Evolutionary conservation across 2,888 invertebrate genomes (phyloP), one percentile per base, ranked within the genome.

Genomic region (Sympetrum striolatum): DNA sequence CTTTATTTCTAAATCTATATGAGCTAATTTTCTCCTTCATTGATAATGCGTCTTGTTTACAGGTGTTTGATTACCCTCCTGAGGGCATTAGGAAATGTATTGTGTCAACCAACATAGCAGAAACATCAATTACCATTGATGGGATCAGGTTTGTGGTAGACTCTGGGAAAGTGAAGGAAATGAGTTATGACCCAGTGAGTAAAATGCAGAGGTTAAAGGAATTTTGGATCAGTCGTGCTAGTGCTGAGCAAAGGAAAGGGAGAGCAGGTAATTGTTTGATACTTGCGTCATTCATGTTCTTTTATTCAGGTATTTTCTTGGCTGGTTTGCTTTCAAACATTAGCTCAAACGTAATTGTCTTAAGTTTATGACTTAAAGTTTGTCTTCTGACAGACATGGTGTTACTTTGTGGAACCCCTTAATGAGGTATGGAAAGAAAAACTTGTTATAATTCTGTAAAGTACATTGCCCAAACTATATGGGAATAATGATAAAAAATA

Each of bases 111-210:
- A 99, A 99, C 93, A 99, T 99, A 91, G 99, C 99, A 0, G 99
- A 99, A 95, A 99, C 99, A 0, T 99, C 99, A 0, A 97, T 99
- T 5, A 99, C 99, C 0, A 99, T 99, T 90, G 99, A 99, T 93
- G 99, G 99, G 0, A 97, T 99, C 90, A 95, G 99, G 93, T 99
- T 99, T 94, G 99, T 99, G 0, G 96, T 98, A 0, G 99, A 99
- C 94, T 99, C 99, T 3, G 99, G 99, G 48, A 99, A 98, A 95
- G 98, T 96, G 0, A 99, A 99, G 94, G 98, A 99, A 94, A 99
- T 99, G 98, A 98, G 97, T 92, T 99, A 98, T 93, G 98, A 99
- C 93, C 96, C 98, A 0, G 96, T 96, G 0, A 97, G 97, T 91
- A 98, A 98, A 93, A 98, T 99, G 95, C 98, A 98, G 93, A 95